A percentile compares a stretch with the other conserved stretches of the same genome.
Evolutionary conservation across 2,888 invertebrate species (phyloP).

Genomic region (Cephus spinipes): DNA sequence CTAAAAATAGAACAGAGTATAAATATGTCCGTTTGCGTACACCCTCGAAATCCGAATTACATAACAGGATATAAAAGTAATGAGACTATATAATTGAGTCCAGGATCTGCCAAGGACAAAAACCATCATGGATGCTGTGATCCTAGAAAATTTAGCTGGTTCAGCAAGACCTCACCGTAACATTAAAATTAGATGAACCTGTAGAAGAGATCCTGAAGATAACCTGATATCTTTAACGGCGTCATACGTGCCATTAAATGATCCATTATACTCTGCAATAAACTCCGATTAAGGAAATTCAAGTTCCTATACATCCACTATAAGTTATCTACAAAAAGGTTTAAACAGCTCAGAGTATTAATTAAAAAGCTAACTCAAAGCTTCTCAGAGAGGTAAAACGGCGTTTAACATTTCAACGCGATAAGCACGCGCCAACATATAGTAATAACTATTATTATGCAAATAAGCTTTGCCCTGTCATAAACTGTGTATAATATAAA

Average conservation of each 20-base stretch:
- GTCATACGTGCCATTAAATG: no score
- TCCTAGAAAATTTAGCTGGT: no score
- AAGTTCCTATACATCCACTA: background rate
- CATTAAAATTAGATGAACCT: no score
- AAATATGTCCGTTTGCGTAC: background rate
- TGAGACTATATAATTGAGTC: background rate
- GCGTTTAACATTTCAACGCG: constrained; percentile 1
- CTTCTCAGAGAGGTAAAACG: background rate
- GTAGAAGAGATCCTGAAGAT: no score
- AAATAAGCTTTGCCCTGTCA: background rate
- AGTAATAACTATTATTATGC: constrained; percentile 34
- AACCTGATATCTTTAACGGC: no score
- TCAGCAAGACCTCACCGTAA: no score
- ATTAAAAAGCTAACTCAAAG: background rate
- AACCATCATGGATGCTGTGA: no score
- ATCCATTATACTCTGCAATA: no score
- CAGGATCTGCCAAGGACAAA: no score
- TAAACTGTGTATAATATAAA: background rate
- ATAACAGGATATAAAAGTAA: background rate
- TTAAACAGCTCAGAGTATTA: background rate
- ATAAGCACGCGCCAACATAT: constrained; percentile 24
- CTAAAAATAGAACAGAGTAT: background rate
- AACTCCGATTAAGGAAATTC: background rate
- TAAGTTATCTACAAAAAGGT: background rate
- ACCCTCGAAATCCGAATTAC: background rate